A percentile compares a stretch with the other conserved stretches of the same genome.
These are phyloP conservation scores for Aldabrachelys gigantea DNA, from an alignment of 2,113 vertebrate genomes.

Conservation along the genomic window DNA sequence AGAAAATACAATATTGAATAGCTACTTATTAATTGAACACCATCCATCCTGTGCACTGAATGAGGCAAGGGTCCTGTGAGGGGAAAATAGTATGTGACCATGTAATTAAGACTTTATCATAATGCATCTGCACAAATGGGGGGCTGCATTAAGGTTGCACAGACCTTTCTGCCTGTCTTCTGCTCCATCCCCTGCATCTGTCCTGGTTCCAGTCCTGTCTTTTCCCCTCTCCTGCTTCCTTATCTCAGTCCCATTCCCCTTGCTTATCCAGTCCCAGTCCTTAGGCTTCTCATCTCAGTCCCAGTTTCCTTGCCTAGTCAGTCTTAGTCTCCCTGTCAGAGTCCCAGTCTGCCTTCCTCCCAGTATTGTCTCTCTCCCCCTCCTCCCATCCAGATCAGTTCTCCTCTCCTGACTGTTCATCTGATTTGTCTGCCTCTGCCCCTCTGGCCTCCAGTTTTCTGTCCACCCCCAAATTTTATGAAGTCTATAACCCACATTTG, in stretches of 20 bases:
- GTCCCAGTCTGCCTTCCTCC: background rate
- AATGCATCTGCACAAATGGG: constrained; percentile 3
- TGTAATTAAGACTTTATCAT: background rate
- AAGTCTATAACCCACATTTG: too few relatives aligned
- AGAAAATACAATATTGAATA: too few relatives aligned
- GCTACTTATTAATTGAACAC: too few relatives aligned
- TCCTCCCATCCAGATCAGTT: background rate
- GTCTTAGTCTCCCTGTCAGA: background rate
- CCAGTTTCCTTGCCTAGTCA: background rate
- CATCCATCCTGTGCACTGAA: background rate
- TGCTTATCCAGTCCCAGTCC: background rate
- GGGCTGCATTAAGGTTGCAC: background rate
- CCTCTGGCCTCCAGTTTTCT: too few relatives aligned
- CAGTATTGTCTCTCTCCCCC: background rate
- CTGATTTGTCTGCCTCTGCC: too few relatives aligned
- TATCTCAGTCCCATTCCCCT: background rate
- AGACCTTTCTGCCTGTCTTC: background rate
- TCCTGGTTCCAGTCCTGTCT: background rate
- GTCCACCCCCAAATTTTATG: too few relatives aligned
- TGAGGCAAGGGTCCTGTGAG: background rate
- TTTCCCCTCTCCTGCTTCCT: background rate
- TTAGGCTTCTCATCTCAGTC: too few relatives aligned
- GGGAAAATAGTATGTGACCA: background rate
- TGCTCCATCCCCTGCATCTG: background rate
- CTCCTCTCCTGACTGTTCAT: too few relatives aligned